These are phyloP conservation scores for Alethe diademata DNA, from an alignment of 2,113 vertebrate species.

Conservation along the genomic window DNA sequence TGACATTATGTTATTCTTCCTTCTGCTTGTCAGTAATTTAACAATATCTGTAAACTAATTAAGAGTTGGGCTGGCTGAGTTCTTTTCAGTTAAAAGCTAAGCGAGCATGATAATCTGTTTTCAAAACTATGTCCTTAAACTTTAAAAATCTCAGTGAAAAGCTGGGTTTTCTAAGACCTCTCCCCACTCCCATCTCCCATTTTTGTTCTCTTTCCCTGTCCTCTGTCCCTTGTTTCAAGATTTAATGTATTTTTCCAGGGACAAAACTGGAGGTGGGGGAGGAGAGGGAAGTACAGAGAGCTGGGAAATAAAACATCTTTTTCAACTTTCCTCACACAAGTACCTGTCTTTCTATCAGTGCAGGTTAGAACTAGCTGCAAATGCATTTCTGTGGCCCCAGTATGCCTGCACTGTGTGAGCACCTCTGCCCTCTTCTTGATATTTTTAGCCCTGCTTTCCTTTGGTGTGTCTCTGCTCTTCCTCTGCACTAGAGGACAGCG, in stretches of 20 bases:
- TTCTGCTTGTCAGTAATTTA: not conserved
- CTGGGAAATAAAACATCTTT: not conserved
- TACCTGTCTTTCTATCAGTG: not conserved
- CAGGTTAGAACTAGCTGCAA: not conserved
- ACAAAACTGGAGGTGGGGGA: not conserved
- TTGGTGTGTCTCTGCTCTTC: slow-evolving; percentile 2
- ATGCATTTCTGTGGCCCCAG: slow-evolving; percentile 18
- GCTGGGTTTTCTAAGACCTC: not conserved
- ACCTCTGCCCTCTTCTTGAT: slow-evolving; percentile 59
- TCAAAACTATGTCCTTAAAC: not conserved
- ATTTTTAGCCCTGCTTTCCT: slow-evolving; percentile 62
- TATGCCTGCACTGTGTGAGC: slow-evolving; percentile 17
- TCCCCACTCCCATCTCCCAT: too few relatives aligned
- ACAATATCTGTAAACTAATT: not conserved
- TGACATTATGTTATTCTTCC: not conserved
- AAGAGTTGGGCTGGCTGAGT: not conserved
- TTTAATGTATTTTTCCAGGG: not conserved
- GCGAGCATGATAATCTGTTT: not conserved
- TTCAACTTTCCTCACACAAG: not conserved
- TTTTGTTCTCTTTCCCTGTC: not conserved
- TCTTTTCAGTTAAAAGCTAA: not conserved
- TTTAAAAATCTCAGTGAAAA: not conserved
- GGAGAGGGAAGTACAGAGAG: not conserved
- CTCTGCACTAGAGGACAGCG: slow-evolving; percentile 15
- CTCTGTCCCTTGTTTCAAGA: not conserved